Percentiles rank a stretch among this genome's conserved stretches.
These are phyloP conservation scores for Megalurothrips usitatus DNA, from an alignment of 2,888 invertebrate genomes.

Conservation along the genomic window DNA sequence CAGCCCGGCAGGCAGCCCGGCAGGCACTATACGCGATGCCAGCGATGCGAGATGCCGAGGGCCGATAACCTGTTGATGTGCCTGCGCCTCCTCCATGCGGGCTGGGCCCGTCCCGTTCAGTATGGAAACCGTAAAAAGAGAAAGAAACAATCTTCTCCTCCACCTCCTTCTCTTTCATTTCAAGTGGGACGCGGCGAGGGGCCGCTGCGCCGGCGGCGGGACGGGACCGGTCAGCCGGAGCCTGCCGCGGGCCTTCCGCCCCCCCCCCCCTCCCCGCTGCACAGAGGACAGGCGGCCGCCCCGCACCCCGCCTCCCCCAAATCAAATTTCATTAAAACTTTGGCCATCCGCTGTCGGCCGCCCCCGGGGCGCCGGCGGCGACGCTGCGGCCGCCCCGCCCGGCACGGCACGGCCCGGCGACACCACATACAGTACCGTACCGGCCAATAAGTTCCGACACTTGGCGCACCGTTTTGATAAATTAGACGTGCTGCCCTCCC, in stretches of 20 bases:
- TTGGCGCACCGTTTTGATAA: neutral
- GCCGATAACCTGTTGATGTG: conserved; percentile 22
- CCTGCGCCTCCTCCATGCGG: neutral
- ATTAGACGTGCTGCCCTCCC: neutral
- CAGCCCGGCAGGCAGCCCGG: neutral
- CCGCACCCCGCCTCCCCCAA: neutral
- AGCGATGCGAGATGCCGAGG: neutral
- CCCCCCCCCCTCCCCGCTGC: neutral
- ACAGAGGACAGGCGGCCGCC: neutral
- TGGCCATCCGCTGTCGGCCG: too few species aligned
- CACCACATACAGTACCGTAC: neutral
- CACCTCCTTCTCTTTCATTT: neutral
- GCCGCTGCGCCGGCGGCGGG: neutral
- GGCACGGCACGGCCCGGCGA: neutral
- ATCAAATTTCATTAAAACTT: neutral
- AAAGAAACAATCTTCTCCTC: neutral
- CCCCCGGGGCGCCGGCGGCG: too few species aligned
- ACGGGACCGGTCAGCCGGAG: neutral
- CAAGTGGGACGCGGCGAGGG: neutral
- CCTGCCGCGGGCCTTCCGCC: neutral
- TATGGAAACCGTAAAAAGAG: conserved; percentile 26
- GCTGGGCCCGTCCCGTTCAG: neutral
- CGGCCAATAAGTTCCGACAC: neutral
- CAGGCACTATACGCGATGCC: neutral
- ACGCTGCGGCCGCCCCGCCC: too few species aligned